Evolutionary conservation across 2,113 vertebrate genomes (phyloP), one percentile per base, ranked within the genome.

Genomic region (Galemys pyrenaicus): DNA sequence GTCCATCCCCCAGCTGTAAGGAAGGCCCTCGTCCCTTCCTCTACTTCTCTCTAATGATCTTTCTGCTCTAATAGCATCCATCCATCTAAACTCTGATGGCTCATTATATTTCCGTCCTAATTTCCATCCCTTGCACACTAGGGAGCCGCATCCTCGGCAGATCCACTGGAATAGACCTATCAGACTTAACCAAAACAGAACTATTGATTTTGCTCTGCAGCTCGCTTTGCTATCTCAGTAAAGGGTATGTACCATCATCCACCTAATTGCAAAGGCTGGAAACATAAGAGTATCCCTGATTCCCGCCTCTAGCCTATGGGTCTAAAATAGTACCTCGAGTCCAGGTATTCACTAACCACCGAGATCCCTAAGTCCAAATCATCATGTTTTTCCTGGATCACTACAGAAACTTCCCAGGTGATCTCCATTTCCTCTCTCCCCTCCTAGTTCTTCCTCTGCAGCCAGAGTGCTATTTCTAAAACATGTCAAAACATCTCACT

Each of bases 91-190:
- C 35, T 86, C 83, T 24, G 46, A 67, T 75, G 90, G 80, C 67
- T 94, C 80, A 67, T 83, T 71, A 3, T 74, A 71, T 96, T 96
- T 96, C 74, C 20, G 44, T 74, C 56, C 77, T 7, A 64, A 71
- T 96, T 96, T 96, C 74, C 20, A 44, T 74, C 54, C 77, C 11
- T 91, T 92, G 51, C 30, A 77, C 39, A 79, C 15, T n/a, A 94
- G 79, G 73, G 71, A 15, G 41, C 44, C 26, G 10, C 39, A 24
- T 41, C 44, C 62, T 94, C 12, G 26, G 39, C 19, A 28, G 82
- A 92, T n/a, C 37, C 71, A 44, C 6, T 74, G 58, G n/a, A 46
- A 28, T 86, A 93, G 83, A 46, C 51, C 39, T 82, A 41, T 96
- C 39, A 90, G 9, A 26, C 62, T 86, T 94, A 84, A 78, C 44